Evolutionary conservation across 2,113 vertebrate species (phyloP), one percentile per base, ranked within the genome.

Genomic region (Protomyctophum bolini): DNA sequence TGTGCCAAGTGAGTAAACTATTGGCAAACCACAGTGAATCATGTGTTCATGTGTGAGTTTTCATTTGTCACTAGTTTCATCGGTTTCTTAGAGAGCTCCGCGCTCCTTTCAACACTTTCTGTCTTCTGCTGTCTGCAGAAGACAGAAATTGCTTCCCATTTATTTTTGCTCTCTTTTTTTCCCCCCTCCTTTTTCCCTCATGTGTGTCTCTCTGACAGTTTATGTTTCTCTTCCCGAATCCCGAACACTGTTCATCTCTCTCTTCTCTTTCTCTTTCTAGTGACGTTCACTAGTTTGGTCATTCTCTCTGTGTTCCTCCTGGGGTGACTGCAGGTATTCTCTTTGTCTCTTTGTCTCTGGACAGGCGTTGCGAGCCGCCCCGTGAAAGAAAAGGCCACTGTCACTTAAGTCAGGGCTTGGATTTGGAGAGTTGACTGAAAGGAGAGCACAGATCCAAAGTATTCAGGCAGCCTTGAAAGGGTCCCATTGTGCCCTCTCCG

Each of bases 351-450:
- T 56, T 75, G 76, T 46, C 63, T 82, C 73, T 29, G 56, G 64
- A 77, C 8, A 3, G 5, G 50, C 41, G 51, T 66, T 10, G 41
- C 10, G 45, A 45, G 45, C n/a, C 10, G 21, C 21, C 21, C 21
- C 21, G 63, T 56, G 75, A 71, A 77, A 83, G 72, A 85, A 80
- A 81, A 80, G 77, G 80, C 79, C 11, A 50, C 72, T 69, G 76
- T 82, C 61, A 77, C n/a, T n/a, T 58, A 8, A 75, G 67, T 69
- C 65, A 4, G 48, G 49, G 68, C 12, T 12, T 81, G 46, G 62
- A 75, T 71, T 84, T 61, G 52, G 60, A 77, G 45, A 58, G 64
- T 9, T 10, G 51, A 48, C 33, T 58, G 58, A 65, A 69, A 66
- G 55, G 33, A 29, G 6, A 55, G 54, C 64, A 75, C 49, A 77